These are phyloP conservation scores for Saturnia pavonia DNA, from an alignment of 2,888 invertebrate species.

Conservation along the genomic window DNA sequence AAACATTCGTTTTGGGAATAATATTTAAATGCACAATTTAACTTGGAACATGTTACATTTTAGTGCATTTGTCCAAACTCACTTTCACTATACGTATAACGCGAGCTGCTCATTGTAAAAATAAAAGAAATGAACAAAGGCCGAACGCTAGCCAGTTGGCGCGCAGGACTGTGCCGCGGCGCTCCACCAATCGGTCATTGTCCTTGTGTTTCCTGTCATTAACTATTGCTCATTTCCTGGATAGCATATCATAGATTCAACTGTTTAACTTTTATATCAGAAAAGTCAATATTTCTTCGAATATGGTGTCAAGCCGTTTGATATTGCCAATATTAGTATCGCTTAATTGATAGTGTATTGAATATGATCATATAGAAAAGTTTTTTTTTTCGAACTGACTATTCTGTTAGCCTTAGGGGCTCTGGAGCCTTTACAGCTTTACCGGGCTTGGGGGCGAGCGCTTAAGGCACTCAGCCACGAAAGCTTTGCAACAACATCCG, in stretches of 20 bases:
- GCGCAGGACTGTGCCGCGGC: conserved; percentile 35
- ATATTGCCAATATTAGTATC: not conserved
- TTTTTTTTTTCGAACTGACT: no score
- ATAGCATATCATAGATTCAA: conserved; percentile 39
- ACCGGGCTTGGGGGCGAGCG: no score
- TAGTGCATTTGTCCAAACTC: not conserved
- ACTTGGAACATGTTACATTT: not conserved
- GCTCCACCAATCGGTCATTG: conserved; percentile 58
- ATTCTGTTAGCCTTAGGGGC: no score
- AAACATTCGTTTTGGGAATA: not conserved
- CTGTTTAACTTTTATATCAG: conserved; percentile 33
- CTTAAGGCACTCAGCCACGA: no score
- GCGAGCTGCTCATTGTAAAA: not conserved
- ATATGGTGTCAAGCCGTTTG: conserved; percentile 12
- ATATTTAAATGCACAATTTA: not conserved
- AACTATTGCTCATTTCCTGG: conserved; percentile 49
- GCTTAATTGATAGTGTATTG: not conserved
- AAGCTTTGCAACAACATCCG: no score
- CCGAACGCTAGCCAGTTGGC: conserved; percentile 29
- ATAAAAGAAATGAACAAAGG: conserved; percentile 38
- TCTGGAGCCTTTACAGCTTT: no score
- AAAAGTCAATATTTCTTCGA: conserved; percentile 22
- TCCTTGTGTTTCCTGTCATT: conserved; percentile 56
- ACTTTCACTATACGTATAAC: conserved; percentile 16
- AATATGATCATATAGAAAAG: no score